Evolutionary conservation across 2,797 vertebrate genomes (phyloP), one percentile per base, ranked within the genome.

Genomic region (Typhlichthys eigenmanni): DNA sequence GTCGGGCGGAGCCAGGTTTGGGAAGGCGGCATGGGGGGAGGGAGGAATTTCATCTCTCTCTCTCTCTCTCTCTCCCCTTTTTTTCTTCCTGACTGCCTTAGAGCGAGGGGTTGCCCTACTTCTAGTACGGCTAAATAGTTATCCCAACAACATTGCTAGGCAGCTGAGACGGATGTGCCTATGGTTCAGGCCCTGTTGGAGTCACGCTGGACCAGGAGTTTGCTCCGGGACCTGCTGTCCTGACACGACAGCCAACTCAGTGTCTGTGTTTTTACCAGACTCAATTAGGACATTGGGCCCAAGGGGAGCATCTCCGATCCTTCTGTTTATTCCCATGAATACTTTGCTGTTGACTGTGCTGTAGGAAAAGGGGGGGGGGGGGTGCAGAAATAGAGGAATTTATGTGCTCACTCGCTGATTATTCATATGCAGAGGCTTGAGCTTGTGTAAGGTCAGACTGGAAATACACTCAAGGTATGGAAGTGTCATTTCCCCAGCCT

Each of bases 401-500:
- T 8, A 73, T 68, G 68, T 55, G 52, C 58, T 70, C 47, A 67
- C 51, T 78, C 51, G 67, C 32, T 11, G 19, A 50, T 38, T 38
- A 50, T 38, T 38, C 7, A 5, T 45, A 16, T 58, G 63, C 50
- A 67, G 9, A 58, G 13, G 2, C 4, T 46, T 67, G 9, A 51
- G 56, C 46, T 71, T 79, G 75, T 67, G 47, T 66, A 48, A 62
- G 16, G 50, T 65, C 34, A 29, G 43, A 14, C 45, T 55, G 5
- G 24, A 24, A 24, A 24, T 24, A 24, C 32, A 8, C 13, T 46
- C 29, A 0, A 1, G 58, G 54, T 62, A 56, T 70, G 57, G 69
- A 57, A 67, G 71, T 62, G 66, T 62, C 38, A 9, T 38, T 71
- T 55, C 74, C 56, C 82, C 83, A 72, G 82, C 84, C 79, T 85